phyloP scores from a whole-genome alignment of 2,888 invertebrate species.

The Eupithecia subfuscata region DNA sequence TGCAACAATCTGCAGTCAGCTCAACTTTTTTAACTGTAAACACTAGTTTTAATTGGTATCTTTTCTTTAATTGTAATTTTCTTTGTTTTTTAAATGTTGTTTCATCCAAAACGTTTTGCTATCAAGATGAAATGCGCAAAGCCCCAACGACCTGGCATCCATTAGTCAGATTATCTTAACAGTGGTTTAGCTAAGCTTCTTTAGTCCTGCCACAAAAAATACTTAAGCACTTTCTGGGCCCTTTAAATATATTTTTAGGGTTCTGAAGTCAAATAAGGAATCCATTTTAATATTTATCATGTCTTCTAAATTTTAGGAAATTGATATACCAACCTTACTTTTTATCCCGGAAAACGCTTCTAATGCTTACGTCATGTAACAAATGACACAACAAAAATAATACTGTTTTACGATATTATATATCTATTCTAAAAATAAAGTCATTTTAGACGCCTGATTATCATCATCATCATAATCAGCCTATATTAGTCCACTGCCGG shows the following conservation, averaged over 20 bases:
- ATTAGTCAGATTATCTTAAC: not conserved
- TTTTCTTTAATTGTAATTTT: not conserved
- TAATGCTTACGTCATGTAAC: too few relatives aligned
- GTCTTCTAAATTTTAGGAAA: not conserved
- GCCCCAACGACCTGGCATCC: not conserved
- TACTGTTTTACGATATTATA: too few relatives aligned
- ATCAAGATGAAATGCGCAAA: not conserved
- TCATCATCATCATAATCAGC: too few relatives aligned
- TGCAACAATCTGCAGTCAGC: not conserved
- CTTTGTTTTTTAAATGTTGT: not conserved
- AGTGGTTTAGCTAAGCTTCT: not conserved
- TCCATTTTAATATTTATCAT: not conserved
- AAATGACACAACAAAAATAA: too few relatives aligned
- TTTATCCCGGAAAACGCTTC: too few relatives aligned
- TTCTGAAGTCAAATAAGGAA: not conserved
- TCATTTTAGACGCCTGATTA: too few relatives aligned
- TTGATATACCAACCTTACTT: not conserved
- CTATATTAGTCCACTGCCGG: too few relatives aligned
- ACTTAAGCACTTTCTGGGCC: not conserved
- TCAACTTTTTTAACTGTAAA: too few relatives aligned
- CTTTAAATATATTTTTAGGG: not conserved
- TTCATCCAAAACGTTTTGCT: not conserved
- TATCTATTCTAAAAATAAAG: too few relatives aligned
- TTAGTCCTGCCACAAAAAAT: slow-evolving; percentile 1
- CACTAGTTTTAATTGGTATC: too few relatives aligned